Percentiles rank a stretch among this genome's conserved stretches.
Conservation (phyloP, 2,113 vertebrate species). For the Stigmatopora nigra region DNA sequence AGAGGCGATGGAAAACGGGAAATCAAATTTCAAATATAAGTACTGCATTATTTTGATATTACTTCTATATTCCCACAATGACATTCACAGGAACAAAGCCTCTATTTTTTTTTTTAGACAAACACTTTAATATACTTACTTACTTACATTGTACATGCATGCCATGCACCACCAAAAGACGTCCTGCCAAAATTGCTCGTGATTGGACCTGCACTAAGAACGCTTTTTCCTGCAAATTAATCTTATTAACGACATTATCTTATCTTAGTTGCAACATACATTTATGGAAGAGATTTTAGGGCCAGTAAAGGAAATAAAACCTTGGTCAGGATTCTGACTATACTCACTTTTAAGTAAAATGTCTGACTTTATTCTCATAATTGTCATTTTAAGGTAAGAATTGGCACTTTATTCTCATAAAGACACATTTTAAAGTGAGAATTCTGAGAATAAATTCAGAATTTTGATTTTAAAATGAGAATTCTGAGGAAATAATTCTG, state of each 20-base stretch:
- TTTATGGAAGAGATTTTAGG: too few relatives aligned
- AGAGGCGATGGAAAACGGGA: constrained; percentile 55
- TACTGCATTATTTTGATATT: constrained; percentile 42
- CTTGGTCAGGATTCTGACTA: too few relatives aligned
- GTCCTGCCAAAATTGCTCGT: constrained; percentile 51
- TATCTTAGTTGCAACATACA: not conserved
- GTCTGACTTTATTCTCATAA: too few relatives aligned
- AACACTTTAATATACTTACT: constrained; percentile 53
- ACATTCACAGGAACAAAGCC: constrained; percentile 66
- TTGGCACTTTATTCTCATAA: too few relatives aligned
- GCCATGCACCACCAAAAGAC: constrained; percentile 71
- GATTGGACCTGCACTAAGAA: constrained; percentile 24
- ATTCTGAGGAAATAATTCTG: too few relatives aligned
- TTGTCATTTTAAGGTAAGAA: too few relatives aligned
- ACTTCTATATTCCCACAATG: constrained; percentile 58
- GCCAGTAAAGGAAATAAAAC: too few relatives aligned
- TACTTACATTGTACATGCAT: constrained; percentile 74
- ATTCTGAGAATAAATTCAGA: too few relatives aligned
- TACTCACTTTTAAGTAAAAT: too few relatives aligned
- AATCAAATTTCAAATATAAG: constrained; percentile 31
- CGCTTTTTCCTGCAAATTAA: too few relatives aligned
- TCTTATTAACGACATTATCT: not conserved
- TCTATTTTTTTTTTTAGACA: constrained; percentile 55
- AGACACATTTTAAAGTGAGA: too few relatives aligned
- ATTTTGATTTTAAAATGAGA: too few relatives aligned